Evolutionary conservation across 2,113 vertebrate genomes (phyloP).

Genomic region (Sakesphorus luctuosus): DNA sequence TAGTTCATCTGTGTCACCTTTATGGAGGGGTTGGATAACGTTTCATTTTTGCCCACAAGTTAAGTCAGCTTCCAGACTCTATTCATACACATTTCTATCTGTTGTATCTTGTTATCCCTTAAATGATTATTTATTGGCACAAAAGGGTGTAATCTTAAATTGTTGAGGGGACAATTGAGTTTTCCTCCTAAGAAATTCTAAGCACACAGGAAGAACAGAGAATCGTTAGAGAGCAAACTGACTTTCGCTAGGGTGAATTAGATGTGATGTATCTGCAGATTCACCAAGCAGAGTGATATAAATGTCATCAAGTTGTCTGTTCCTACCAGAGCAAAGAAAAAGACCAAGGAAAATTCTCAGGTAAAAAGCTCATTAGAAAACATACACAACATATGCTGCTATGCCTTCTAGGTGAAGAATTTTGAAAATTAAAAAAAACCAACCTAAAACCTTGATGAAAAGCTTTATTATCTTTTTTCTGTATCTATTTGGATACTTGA

Average conservation of each 20-base stretch:
- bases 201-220: background rate
- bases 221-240: background rate
- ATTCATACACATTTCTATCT: background rate
- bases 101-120: background rate
- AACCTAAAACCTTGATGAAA: background rate
- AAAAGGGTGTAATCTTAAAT: background rate
- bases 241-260: background rate
- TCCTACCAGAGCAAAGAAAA: accelerated
- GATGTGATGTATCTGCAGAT: background rate
- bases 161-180: background rate
- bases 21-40: background rate
- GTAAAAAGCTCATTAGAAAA: background rate
- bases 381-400: background rate
- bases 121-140: background rate
- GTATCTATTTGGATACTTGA: background rate
- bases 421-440: background rate
- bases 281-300: background rate
- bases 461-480: background rate
- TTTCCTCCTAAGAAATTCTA: conserved; percentile 4
- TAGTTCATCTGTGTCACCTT: background rate
- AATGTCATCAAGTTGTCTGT: background rate
- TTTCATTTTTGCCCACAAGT: background rate
- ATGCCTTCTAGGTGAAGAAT: background rate
- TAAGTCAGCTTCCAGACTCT: background rate
- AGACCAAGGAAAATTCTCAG: background rate